phyloP scores from a whole-genome alignment of 2,113 vertebrate genomes.

The Lagopus muta region DNA sequence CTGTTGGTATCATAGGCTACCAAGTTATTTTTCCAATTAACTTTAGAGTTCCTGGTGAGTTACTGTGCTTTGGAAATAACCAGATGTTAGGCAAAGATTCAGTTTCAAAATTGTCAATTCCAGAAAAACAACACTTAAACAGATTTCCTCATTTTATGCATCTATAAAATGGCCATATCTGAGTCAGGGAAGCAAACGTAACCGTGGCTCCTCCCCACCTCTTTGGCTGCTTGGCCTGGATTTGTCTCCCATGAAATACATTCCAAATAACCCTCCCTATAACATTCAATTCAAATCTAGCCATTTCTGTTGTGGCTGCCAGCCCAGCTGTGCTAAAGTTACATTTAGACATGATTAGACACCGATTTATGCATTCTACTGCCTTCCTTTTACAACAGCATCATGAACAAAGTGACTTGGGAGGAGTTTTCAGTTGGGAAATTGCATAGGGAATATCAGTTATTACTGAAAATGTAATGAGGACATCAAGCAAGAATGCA shows the following conservation, averaged over 20 bases:
- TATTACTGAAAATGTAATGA: slow-evolving; percentile 42
- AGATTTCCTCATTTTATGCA: not conserved
- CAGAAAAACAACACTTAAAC: not conserved
- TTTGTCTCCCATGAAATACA: not conserved
- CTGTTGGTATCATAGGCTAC: not conserved
- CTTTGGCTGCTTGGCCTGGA: not conserved
- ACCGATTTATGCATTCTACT: not conserved
- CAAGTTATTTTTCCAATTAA: not conserved
- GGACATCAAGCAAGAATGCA: slow-evolving; percentile 24
- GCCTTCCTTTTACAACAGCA: slow-evolving; percentile 16
- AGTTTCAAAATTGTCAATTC: not conserved
- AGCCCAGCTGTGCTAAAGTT: not conserved
- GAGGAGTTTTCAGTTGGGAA: slow-evolving; percentile 35
- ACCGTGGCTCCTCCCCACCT: not conserved
- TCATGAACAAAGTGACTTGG: slow-evolving; percentile 48
- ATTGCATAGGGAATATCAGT: slow-evolving; percentile 17
- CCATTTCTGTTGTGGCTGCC: slow-evolving; percentile 3
- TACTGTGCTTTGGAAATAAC: not conserved
- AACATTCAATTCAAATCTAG: slow-evolving; percentile 9
- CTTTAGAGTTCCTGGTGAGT: not conserved
- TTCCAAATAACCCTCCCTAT: not conserved
- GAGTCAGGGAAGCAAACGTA: not conserved
- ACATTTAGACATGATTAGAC: slow-evolving; percentile 42
- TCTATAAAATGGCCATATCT: not conserved
- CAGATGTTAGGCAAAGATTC: not conserved